Evolutionary conservation across 1,140 invertebrate species (phyloP).

Genomic region (Drosophila baimaii): DNA sequence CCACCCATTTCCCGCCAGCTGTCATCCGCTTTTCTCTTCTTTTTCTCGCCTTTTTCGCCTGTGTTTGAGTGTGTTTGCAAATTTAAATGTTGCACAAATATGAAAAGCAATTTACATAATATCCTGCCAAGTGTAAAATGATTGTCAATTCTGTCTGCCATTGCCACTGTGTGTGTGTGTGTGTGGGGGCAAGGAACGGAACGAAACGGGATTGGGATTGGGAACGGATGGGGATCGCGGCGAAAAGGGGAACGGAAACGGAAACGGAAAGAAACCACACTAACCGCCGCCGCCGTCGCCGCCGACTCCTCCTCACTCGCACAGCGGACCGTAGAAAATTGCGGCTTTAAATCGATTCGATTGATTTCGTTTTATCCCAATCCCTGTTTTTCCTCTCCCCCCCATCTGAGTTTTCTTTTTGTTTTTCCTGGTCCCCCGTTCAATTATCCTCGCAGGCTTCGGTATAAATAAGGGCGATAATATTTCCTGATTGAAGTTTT

Average conservation of each 20-base stretch:
- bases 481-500: slow-evolving; percentile 23
- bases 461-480: slow-evolving; percentile 8
- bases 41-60: slow-evolving; percentile 3
- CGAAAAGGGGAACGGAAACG: slow-evolving; percentile 5
- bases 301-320: too few species aligned
- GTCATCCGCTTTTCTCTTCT: slow-evolving; percentile 36
- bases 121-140: slow-evolving; percentile 82
- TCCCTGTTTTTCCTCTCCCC: background rate
- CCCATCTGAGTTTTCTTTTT: too few species aligned
- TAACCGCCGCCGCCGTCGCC: slow-evolving; percentile 29
- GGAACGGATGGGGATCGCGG: slow-evolving; percentile 1
- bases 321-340: slow-evolving; percentile 18
- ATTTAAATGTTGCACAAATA: slow-evolving; percentile 83
- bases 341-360: slow-evolving; percentile 36
- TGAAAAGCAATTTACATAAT: slow-evolving; percentile 83
- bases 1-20: slow-evolving; percentile 30
- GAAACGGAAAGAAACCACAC: slow-evolving; percentile 41
- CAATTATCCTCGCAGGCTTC: slow-evolving; percentile 1
- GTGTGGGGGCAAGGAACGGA: slow-evolving; percentile 16
- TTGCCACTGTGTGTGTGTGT: slow-evolving; percentile 32
- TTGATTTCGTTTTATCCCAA: background rate
- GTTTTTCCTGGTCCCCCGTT: background rate
- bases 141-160: slow-evolving; percentile 77
- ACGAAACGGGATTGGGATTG: background rate
- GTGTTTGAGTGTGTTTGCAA: slow-evolving; percentile 51